phyloP scores from a whole-genome alignment of 35 echinoderm and acorn worm genomes.

The Anneissia japonica region DNA sequence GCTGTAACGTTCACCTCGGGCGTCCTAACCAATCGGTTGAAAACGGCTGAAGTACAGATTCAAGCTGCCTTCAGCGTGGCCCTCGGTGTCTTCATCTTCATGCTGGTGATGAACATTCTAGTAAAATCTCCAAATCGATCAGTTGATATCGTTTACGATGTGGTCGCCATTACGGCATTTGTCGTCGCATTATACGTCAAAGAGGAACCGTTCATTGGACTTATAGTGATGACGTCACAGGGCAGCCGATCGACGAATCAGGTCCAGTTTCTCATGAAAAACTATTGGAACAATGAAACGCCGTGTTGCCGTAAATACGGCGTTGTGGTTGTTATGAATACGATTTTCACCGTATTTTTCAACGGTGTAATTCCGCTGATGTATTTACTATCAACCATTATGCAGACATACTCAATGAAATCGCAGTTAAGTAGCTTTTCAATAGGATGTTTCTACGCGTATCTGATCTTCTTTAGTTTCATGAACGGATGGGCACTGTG shows the following conservation, averaged over 20 bases:
- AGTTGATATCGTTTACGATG: neutral
- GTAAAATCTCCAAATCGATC: neutral
- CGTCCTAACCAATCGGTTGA: neutral
- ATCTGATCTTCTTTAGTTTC: neutral
- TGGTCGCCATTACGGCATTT: neutral
- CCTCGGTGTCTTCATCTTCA: neutral
- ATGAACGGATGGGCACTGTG: neutral
- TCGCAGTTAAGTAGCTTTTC: neutral
- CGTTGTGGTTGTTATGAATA: neutral
- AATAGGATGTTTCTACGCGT: neutral
- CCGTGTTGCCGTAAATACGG: neutral
- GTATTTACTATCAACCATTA: neutral
- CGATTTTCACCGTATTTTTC: neutral
- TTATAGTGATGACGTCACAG: neutral
- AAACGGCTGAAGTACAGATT: neutral
- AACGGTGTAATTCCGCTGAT: neutral
- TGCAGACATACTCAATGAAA: neutral
- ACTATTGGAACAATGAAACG: neutral
- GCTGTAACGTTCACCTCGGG: neutral
- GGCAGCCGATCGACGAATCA: neutral
- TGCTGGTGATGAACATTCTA: neutral
- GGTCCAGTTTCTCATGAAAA: neutral
- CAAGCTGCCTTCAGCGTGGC: neutral
- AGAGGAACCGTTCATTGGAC: neutral
- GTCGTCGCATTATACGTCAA: neutral